Base-by-base conservation (phyloP, 64 coral and sea anemone species). In the Catalaphyllia jardinei region DNA sequence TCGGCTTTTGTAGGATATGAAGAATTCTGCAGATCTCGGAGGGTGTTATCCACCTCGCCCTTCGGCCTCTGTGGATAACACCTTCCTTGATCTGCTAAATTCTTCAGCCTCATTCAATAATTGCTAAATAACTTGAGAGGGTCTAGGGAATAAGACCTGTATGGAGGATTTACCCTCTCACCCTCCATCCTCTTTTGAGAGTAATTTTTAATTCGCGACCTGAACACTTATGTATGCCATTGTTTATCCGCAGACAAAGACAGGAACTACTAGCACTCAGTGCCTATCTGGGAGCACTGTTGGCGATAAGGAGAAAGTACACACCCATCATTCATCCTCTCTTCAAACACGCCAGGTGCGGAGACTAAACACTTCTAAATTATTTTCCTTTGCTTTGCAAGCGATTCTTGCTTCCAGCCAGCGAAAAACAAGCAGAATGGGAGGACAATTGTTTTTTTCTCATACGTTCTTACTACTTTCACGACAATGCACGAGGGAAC, bases 231-330 rank as follows among this genome's bases (percentile, higher is more conserved):
- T 19, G 62, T 35, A 88, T 63, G 8, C 8, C 35, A 54, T 52
- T 54, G 62, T 87, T 61, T 22, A 69, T 71, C 29, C 79, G 7
- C 52, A 98, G 96, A 63, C 96, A 98, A 83, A 94, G 91, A 60
- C 96, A 95, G 71, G 96, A 98, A 81, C 62, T 95, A 42, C 52
- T 98, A 11, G 93, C 82, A 10, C 33, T 98, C 16, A 88, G 83
- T 67, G 78, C 96, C 4, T 98, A 98, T 60, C 17, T 95, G 59
- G 96, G 96, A 20, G 96, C 96, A 29, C 61, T 98, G 62, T 84
- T 90, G 38, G 93, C 96, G 19, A 98, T 98, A 71, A 79, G 93
- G 62, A 92, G 96, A 31, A 80, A 91, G n/a, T 98, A 98, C 88
- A 90, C 79, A 13, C 96, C 96, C 1, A 78, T 98, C 31, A 91